Percentiles rank a stretch among this genome's conserved stretches.
Conservation (phyloP, 2,888 invertebrate species). For the Taphrorychus bicolor region DNA sequence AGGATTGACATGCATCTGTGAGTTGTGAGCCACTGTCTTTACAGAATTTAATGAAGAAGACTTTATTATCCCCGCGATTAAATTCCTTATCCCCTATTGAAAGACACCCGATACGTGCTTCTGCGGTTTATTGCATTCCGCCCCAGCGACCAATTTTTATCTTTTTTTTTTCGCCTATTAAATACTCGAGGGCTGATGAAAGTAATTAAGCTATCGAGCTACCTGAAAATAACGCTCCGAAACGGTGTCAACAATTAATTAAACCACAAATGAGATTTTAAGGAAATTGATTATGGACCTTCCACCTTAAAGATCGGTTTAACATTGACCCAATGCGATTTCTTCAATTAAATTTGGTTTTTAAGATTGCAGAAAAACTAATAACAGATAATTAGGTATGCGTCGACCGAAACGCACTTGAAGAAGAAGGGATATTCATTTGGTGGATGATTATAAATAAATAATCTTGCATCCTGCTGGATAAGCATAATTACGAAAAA, state of each 20-base stretch:
- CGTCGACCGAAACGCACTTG: neutral
- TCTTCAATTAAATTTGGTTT: conserved; percentile 4
- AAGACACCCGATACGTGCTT: conserved; percentile 11
- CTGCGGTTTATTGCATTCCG: conserved; percentile 29
- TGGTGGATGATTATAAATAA: neutral
- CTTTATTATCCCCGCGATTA: conserved; percentile 41
- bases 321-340: conserved; percentile 5
- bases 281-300: neutral
- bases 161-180: neutral
- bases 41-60: conserved; percentile 44
- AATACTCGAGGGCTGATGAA: neutral
- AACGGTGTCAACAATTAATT: neutral
- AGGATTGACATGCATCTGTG: neutral
- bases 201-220: neutral
- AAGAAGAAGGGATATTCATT: neutral
- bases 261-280: conserved; percentile 1
- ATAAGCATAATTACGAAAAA: neutral
- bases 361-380: conserved; percentile 1
- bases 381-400: conserved; percentile 5
- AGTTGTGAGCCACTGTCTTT: neutral
- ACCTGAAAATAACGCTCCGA: neutral
- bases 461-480: neutral
- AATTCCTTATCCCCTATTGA: conserved; percentile 42
- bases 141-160: neutral
- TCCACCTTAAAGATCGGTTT: neutral